These are phyloP conservation scores for Hemithea aestivaria DNA, from an alignment of 2,888 invertebrate genomes.

Conservation along the genomic window DNA sequence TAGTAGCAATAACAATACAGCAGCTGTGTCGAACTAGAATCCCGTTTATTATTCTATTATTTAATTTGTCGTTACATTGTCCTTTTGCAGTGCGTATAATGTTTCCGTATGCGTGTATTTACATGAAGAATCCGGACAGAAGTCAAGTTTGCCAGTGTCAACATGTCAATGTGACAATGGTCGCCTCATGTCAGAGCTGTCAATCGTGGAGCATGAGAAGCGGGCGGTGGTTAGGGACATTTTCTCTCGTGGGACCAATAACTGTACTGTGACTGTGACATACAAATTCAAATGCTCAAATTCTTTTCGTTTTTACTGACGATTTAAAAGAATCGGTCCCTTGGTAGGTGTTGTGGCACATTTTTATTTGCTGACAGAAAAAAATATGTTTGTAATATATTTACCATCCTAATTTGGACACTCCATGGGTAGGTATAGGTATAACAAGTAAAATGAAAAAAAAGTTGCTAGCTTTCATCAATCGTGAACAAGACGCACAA, in stretches of 20 bases:
- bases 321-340: slow-evolving; percentile 66
- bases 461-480: no score
- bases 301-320: slow-evolving; percentile 51
- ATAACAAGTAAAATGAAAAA: no score
- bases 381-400: no score
- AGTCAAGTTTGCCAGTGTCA: slow-evolving; percentile 77
- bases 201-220: slow-evolving; percentile 71
- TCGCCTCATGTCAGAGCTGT: slow-evolving; percentile 72
- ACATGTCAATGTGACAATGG: slow-evolving; percentile 74
- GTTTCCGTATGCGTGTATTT: slow-evolving; percentile 76
- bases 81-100: slow-evolving; percentile 50
- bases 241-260: slow-evolving; percentile 53
- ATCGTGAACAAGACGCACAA: no score
- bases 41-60: slow-evolving; percentile 70
- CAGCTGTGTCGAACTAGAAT: slow-evolving; percentile 57
- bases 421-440: no score
- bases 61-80: slow-evolving; percentile 75
- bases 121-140: slow-evolving; percentile 72
- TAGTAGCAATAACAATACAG: slow-evolving; percentile 31
- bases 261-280: slow-evolving; percentile 33
- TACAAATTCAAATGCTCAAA: slow-evolving; percentile 48
- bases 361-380: slow-evolving; percentile 8
- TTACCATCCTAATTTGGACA: no score
- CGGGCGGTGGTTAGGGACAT: slow-evolving; percentile 48
- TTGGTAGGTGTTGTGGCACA: slow-evolving; percentile 26